Evolutionary conservation across 1,140 invertebrate species (phyloP), one percentile per base, ranked within the genome.

Genomic region (Bombus vancouverensis): DNA sequence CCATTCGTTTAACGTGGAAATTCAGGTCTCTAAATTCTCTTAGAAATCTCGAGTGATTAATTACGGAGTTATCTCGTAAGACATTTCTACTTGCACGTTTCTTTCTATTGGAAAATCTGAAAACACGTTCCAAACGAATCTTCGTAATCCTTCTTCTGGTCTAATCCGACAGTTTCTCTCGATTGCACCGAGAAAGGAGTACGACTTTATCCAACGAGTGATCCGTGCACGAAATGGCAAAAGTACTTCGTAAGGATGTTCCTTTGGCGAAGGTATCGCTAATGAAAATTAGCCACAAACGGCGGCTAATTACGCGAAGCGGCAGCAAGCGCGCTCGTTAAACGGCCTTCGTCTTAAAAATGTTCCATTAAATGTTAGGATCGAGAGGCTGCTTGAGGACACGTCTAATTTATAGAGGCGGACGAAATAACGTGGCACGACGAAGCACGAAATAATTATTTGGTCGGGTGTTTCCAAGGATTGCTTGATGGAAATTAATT

Each of bases 211-310:
- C 74, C 34, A 34, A n/a, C 28, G 47, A 39, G 53, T 37, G 13
- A 62, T n/a, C 15, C 9, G 12, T 3, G 18, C n/a, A 44, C 32
- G 34, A 66, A 37, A 76, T 37, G 9, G 70, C 37, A 34, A 74
- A 71, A 71, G 42, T 53, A 25, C 25, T 57, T 34, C 8, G 28
- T 22, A 15, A 62, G 59, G 44, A 70, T 78, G 18, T 57, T 57
- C 65, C 75, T 73, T 80, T 32, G 68, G 68, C 39, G 57, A 53
- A 25, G 47, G 85, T 62, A 77, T 89, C 65, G 47, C 65, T 89
- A 89, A 90, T 90, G 89, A 89, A 90, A 90, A 90, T 87, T 82
- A 89, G 88, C 70, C 86, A 76, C 37, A 68, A 83, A 71, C 75
- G 78, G 77, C 37, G 59, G 75, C 82, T 85, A 90, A 90, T 89